phyloP scores from a whole-genome alignment of 1,140 invertebrate genomes.

The Apis dorsata region DNA sequence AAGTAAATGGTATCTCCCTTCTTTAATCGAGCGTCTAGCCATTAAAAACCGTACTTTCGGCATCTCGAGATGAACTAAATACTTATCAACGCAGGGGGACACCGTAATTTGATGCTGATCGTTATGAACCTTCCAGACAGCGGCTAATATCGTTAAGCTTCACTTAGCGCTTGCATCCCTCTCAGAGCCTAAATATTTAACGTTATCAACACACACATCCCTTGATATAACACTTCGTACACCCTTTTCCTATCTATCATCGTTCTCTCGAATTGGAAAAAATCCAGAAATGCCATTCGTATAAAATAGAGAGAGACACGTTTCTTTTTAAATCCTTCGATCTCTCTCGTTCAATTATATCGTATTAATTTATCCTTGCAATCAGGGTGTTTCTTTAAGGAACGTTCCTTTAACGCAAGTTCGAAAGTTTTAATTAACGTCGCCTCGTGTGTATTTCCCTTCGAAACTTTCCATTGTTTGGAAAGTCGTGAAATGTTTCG shows the following conservation, averaged over 20 bases:
- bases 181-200: constrained; percentile 53
- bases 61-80: constrained; percentile 61
- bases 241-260: not conserved
- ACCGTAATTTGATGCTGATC: constrained; percentile 70
- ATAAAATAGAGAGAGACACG: not conserved
- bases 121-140: constrained; percentile 73
- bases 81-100: constrained; percentile 63
- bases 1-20: not conserved
- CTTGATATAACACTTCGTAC: not conserved
- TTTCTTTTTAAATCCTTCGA: not conserved
- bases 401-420: not conserved
- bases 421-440: not conserved
- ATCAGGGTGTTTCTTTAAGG: not conserved
- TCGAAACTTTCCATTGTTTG: not conserved
- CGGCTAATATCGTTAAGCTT: constrained; percentile 70
- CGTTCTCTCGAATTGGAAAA: no score
- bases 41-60: constrained; percentile 68
- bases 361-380: not conserved
- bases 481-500: not conserved
- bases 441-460: not conserved
- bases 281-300: not conserved
- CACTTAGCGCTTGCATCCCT: constrained; percentile 65
- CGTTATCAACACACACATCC: constrained; percentile 28
- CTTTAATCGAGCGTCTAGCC: constrained; percentile 52
- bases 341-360: not conserved